These are phyloP conservation scores for Clamator glandarius DNA, from an alignment of 2,797 vertebrate genomes.

Conservation along the genomic window DNA sequence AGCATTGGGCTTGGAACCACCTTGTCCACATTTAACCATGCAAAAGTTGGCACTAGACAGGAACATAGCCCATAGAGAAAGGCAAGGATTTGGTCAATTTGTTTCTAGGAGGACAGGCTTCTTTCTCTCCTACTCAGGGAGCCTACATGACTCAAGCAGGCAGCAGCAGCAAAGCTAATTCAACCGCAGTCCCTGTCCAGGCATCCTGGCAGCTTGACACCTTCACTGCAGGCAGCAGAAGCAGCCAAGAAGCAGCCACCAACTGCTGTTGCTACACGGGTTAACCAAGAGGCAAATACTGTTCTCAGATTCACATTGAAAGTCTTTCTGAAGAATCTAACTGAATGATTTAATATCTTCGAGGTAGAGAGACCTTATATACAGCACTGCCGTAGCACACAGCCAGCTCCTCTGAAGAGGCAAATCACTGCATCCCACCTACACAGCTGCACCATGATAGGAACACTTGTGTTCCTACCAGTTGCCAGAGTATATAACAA, in stretches of 20 bases:
- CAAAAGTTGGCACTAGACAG: neutral
- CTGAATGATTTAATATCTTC: neutral
- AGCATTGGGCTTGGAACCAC: neutral
- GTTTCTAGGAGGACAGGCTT: neutral
- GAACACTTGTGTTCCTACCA: neutral
- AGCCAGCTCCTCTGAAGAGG: neutral
- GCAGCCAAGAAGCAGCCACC: neutral
- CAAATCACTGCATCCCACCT: neutral
- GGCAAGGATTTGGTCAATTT: fast-evolving
- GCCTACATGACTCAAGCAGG: fast-evolving
- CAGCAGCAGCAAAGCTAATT: neutral
- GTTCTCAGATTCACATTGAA: neutral
- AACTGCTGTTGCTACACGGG: neutral
- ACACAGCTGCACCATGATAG: neutral
- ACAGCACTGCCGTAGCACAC: neutral
- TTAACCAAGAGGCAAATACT: too few species aligned
- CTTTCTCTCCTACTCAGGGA: neutral
- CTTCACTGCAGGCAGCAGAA: fast-evolving
- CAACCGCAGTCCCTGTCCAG: neutral
- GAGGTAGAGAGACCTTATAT: neutral
- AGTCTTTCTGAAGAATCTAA: neutral
- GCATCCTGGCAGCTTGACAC: fast-evolving
- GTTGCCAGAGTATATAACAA: neutral
- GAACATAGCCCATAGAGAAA: neutral
- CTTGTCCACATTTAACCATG: neutral